A percentile compares a stretch with the other conserved stretches of the same genome.
These are phyloP conservation scores for Machimus rusticus DNA, from an alignment of 2,888 invertebrate species.

Conservation along the genomic window DNA sequence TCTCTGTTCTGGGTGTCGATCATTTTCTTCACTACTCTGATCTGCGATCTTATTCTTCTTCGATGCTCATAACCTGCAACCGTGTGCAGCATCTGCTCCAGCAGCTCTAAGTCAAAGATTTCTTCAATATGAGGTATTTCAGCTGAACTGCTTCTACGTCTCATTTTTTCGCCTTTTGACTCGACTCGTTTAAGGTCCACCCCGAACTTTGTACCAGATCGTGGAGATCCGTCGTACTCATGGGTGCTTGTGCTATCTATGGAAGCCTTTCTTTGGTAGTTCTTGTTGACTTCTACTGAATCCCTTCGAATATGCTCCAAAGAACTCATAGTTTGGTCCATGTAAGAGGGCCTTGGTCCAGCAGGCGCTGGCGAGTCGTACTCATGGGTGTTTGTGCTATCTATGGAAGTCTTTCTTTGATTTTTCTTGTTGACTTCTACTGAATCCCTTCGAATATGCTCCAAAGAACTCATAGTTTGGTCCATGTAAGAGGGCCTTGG, in stretches of 20 bases:
- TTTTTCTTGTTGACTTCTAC: constrained; percentile 54
- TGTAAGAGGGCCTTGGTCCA: constrained; percentile 62
- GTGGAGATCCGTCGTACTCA: constrained; percentile 63
- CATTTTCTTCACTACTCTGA: constrained; percentile 74
- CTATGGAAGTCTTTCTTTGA: constrained; percentile 56
- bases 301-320: constrained; percentile 62
- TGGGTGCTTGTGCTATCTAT: constrained; percentile 57
- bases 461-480: constrained; percentile 61
- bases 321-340: constrained; percentile 62
- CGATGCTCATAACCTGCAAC: constrained; percentile 80
- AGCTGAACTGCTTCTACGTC: constrained; percentile 63
- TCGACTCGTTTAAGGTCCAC: constrained; percentile 71
- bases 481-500: constrained; percentile 63
- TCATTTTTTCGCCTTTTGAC: constrained; percentile 64
- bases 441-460: constrained; percentile 60
- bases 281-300: constrained; percentile 53
- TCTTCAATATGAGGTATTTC: constrained; percentile 72
- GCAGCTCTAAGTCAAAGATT: constrained; percentile 73
- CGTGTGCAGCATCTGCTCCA: constrained; percentile 78
- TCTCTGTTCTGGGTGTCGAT: constrained; percentile 60
- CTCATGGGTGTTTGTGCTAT: too few relatives aligned
- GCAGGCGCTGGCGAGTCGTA: too few relatives aligned
- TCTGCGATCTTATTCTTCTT: constrained; percentile 78
- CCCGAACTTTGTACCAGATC: constrained; percentile 72
- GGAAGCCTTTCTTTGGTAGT: constrained; percentile 57